phyloP scores from a whole-genome alignment of 2,888 invertebrate species.

The Resseliella maxima region DNA sequence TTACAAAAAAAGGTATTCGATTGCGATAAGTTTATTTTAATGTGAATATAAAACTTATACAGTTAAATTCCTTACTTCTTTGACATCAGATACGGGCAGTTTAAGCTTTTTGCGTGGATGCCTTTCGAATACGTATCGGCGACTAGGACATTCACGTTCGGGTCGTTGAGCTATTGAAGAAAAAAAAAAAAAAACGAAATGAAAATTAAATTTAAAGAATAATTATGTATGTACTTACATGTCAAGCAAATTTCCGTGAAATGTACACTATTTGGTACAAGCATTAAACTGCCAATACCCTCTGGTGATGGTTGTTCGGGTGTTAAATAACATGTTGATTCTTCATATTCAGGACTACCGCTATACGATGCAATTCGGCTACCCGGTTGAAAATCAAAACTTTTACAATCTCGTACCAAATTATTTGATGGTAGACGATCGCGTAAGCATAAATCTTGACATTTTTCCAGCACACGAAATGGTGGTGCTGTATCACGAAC shows the following conservation, averaged over 20 bases:
- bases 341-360: conserved; percentile 85
- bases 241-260: conserved; percentile 90
- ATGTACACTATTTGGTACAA: conserved; percentile 89
- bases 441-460: conserved; percentile 85
- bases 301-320: conserved; percentile 88
- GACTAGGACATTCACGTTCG: conserved; percentile 88
- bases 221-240: too few relatives aligned
- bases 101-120: conserved; percentile 87
- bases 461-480: conserved; percentile 88
- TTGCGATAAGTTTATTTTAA: too few relatives aligned
- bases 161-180: conserved; percentile 82
- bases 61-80: conserved; percentile 83
- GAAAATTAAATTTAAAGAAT: too few relatives aligned
- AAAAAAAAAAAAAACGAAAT: background rate
- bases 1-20: too few relatives aligned
- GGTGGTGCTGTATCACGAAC: conserved; percentile 86
- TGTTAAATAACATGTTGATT: conserved; percentile 87
- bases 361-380: conserved; percentile 85
- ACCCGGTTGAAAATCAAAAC: conserved; percentile 92
- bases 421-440: conserved; percentile 83
- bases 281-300: conserved; percentile 88
- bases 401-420: conserved; percentile 85
- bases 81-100: conserved; percentile 82
- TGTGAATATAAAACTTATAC: too few relatives aligned
- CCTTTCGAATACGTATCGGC: conserved; percentile 88